These are phyloP conservation scores for Drosophila yooni DNA, from an alignment of 2,888 invertebrate species.

Conservation along the genomic window DNA sequence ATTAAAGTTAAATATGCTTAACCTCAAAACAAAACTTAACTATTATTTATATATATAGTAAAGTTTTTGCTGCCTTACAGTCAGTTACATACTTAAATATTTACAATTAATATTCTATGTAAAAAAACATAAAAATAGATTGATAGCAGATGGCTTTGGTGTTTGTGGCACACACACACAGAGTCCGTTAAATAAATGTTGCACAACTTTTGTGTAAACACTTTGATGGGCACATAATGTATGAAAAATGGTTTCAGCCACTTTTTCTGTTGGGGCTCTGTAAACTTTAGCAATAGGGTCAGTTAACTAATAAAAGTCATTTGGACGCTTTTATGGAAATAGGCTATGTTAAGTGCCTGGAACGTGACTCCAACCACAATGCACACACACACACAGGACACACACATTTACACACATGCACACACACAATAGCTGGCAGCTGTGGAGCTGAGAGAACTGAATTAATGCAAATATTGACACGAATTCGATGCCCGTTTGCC, in stretches of 20 bases:
- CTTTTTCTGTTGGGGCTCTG: slow-evolving; percentile 41
- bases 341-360: slow-evolving; percentile 40
- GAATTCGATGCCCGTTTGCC: slow-evolving; percentile 67
- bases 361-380: slow-evolving; percentile 54
- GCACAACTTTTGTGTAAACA: slow-evolving; percentile 12
- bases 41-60: not conserved
- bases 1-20: not conserved
- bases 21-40: too few relatives aligned
- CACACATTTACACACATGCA: slow-evolving; percentile 1
- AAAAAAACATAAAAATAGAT: not conserved
- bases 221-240: slow-evolving; percentile 9
- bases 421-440: slow-evolving; percentile 37
- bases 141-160: not conserved
- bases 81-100: not conserved
- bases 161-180: not conserved
- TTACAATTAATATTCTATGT: not conserved
- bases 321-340: slow-evolving; percentile 42
- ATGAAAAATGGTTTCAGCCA: slow-evolving; percentile 24
- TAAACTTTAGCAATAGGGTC: slow-evolving; percentile 38
- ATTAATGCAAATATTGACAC: slow-evolving; percentile 78
- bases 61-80: not conserved
- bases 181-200: not conserved
- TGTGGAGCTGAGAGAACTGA: slow-evolving; percentile 45
- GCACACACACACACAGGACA: slow-evolving; percentile 35
- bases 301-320: slow-evolving; percentile 77